Conservation (phyloP, 2,113 vertebrate genomes). For the Diphyllodes magnificus region DNA sequence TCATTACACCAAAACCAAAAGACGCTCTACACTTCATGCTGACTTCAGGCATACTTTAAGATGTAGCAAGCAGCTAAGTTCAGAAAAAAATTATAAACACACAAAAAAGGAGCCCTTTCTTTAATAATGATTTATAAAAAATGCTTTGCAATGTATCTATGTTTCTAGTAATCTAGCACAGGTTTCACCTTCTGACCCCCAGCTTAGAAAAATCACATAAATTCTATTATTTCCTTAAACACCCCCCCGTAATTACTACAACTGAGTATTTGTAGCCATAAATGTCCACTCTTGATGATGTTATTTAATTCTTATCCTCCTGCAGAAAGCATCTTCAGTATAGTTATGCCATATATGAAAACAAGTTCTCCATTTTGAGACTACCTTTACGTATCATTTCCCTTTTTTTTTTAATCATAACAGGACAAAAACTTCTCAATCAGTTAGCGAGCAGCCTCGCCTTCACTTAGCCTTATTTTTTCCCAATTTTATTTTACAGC, state of each 20-base stretch:
- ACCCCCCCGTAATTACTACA: background rate
- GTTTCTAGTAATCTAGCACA: background rate
- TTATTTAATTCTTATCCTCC: background rate
- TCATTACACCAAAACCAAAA: background rate
- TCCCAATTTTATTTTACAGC: background rate
- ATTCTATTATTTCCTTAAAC: background rate
- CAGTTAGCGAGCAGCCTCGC: fast-evolving
- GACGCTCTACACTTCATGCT: background rate
- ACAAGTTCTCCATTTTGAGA: background rate
- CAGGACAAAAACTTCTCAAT: background rate
- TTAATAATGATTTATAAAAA: background rate
- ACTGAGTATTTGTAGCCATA: background rate
- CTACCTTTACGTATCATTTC: background rate
- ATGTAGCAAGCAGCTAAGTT: background rate
- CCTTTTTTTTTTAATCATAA: fast-evolving
- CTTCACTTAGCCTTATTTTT: background rate
- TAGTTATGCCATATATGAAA: background rate
- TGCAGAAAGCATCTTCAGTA: background rate
- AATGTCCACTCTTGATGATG: background rate
- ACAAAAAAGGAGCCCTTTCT: background rate
- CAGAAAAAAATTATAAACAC: background rate
- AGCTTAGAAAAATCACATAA: background rate
- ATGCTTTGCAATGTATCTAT: fast-evolving
- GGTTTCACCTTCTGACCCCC: background rate
- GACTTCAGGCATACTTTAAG: background rate